These are phyloP conservation scores for Cyclina sinensis DNA, from an alignment of 1,140 invertebrate species.

Conservation along the genomic window DNA sequence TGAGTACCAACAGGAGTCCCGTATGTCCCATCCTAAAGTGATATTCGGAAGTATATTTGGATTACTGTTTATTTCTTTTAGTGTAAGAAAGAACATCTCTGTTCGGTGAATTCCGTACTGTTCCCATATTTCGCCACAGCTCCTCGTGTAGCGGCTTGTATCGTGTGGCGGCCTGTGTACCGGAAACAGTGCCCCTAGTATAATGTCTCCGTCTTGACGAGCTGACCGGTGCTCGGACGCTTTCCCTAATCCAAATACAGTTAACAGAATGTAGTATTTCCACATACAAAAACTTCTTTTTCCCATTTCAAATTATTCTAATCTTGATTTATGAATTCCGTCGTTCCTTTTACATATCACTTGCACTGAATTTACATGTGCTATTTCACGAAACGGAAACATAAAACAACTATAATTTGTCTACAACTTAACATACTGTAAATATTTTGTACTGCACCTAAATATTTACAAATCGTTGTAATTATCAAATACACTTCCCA, in stretches of 20 bases:
- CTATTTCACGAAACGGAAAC: not conserved
- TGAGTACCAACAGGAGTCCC: conserved; percentile 94
- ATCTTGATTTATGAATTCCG: no score
- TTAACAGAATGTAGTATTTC: not conserved
- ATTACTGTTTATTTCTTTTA: conserved; percentile 89
- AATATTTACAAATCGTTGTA: no score
- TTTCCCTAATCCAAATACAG: not conserved
- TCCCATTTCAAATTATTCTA: conserved; percentile 26
- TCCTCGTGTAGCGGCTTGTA: conserved; percentile 78
- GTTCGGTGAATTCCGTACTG: conserved; percentile 93
- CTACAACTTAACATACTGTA: not conserved
- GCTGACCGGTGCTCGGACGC: conserved; percentile 84
- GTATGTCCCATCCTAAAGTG: conserved; percentile 92
- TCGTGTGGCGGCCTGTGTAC: conserved; percentile 90
- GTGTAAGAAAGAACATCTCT: conserved; percentile 90
- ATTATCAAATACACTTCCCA: no score
- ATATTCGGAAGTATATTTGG: conserved; percentile 88
- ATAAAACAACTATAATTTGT: conserved; percentile 3
- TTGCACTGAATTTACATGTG: not conserved
- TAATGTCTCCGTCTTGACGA: conserved; percentile 89
- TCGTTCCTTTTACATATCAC: not conserved
- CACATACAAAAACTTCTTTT: not conserved
- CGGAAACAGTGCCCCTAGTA: conserved; percentile 92
- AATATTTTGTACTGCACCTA: no score
- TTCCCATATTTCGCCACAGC: conserved; percentile 88